phyloP scores from a whole-genome alignment of 2,797 vertebrate species.

The Clarias laeviceps region DNA sequence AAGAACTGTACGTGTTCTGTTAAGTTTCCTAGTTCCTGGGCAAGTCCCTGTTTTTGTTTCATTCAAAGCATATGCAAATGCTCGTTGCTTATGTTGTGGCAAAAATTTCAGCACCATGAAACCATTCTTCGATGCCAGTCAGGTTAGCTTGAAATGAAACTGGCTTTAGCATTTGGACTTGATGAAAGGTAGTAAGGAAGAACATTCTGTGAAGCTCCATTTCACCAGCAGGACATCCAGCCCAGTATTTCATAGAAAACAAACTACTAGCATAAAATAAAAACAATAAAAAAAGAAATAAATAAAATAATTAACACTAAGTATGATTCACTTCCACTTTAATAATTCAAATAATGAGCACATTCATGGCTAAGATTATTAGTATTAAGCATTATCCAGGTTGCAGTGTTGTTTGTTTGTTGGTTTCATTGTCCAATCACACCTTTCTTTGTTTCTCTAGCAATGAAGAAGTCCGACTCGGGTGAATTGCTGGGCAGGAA shows the following conservation, averaged over 20 bases:
- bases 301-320: background rate
- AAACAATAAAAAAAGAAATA: too few relatives aligned
- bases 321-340: background rate
- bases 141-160: background rate
- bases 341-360: background rate
- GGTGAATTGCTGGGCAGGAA: conserved; percentile 79
- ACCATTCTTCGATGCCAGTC: background rate
- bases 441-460: conserved; percentile 62
- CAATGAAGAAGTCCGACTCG: conserved; percentile 81
- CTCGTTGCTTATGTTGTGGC: background rate
- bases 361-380: background rate
- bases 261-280: too few relatives aligned
- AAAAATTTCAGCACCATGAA: background rate
- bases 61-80: conserved; percentile 13
- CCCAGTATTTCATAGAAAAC: background rate
- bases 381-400: background rate
- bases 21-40: background rate
- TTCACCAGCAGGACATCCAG: background rate
- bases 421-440: background rate
- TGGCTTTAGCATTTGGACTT: background rate
- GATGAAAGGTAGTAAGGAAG: too few relatives aligned
- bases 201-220: background rate
- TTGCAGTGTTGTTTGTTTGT: background rate
- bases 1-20: conserved; percentile 68
- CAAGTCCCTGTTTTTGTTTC: background rate